Conservation (phyloP, 2,888 invertebrate species). For the Plagiodera versicolora region DNA sequence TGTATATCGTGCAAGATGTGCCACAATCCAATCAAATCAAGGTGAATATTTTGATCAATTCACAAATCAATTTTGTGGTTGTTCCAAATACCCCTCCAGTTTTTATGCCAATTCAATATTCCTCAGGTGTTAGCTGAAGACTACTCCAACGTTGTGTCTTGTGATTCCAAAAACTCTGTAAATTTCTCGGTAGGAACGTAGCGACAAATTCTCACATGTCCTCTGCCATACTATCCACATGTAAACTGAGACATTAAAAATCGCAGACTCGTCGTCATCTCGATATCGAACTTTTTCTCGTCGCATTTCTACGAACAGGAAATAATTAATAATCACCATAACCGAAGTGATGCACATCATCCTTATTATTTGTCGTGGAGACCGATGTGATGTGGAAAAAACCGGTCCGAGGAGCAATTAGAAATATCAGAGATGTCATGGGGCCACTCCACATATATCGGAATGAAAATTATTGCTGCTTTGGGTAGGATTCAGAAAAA, state of each 20-base stretch:
- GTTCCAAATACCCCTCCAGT: too few species aligned
- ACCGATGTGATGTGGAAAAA: not conserved
- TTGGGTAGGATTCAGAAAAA: not conserved
- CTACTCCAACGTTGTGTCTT: too few species aligned
- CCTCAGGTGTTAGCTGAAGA: too few species aligned
- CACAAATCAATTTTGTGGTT: too few species aligned
- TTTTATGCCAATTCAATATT: too few species aligned
- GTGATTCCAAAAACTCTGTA: too few species aligned
- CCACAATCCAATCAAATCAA: too few species aligned
- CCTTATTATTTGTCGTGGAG: conserved; percentile 1
- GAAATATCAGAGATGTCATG: not conserved
- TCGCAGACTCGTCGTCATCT: not conserved
- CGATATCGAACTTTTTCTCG: not conserved
- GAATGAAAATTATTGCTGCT: not conserved
- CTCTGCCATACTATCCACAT: too few species aligned
- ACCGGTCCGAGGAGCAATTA: conserved; percentile 1
- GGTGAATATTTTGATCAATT: too few species aligned
- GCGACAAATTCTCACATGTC: too few species aligned
- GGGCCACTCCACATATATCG: not conserved
- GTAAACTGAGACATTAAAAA: not conserved
- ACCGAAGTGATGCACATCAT: conserved; percentile 1
- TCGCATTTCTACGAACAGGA: not conserved
- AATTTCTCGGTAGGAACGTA: too few species aligned
- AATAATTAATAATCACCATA: not conserved
- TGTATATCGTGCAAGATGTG: too few species aligned